Percentiles rank a stretch among this genome's conserved stretches.
These are phyloP conservation scores for Cyprinodon variegatus DNA, from an alignment of 2,113 vertebrate species.

Conservation along the genomic window DNA sequence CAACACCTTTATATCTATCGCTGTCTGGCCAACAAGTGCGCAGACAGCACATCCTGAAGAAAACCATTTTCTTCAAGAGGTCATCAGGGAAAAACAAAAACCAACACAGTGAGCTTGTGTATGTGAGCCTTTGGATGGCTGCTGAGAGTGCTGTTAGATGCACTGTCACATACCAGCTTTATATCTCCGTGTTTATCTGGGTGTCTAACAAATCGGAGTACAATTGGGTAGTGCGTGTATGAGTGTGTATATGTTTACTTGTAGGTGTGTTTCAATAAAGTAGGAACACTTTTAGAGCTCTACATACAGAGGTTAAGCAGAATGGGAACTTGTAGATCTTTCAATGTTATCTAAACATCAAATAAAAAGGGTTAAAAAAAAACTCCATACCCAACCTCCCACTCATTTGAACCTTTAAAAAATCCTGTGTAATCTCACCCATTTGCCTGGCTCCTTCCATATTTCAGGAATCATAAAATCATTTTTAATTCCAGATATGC, in stretches of 20 bases:
- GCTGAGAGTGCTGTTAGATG: conserved; percentile 60
- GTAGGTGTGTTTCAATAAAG: conserved; percentile 28
- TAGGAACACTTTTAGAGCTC: conserved; percentile 43
- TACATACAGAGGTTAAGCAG: conserved; percentile 47
- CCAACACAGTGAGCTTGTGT: conserved; percentile 17
- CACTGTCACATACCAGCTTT: conserved; percentile 62
- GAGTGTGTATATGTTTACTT: conserved; percentile 15
- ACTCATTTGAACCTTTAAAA: no score
- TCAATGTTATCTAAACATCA: no score
- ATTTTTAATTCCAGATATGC: no score
- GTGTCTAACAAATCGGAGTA: conserved; percentile 59
- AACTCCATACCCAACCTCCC: no score
- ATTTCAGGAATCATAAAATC: no score
- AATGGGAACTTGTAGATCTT: conserved; percentile 28
- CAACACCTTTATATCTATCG: conserved; percentile 6
- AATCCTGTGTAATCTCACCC: no score
- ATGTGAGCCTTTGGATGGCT: conserved; percentile 12
- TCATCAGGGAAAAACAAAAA: conserved; percentile 54
- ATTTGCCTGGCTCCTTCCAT: no score
- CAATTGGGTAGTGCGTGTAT: conserved; percentile 40
- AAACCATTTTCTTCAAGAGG: conserved; percentile 61
- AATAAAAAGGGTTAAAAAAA: no score
- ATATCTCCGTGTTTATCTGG: conserved; percentile 53
- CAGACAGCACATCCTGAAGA: conserved; percentile 35
- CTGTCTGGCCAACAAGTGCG: conserved; percentile 29